These are phyloP conservation scores for Furcula furcula DNA, from an alignment of 2,888 invertebrate species.

Conservation along the genomic window DNA sequence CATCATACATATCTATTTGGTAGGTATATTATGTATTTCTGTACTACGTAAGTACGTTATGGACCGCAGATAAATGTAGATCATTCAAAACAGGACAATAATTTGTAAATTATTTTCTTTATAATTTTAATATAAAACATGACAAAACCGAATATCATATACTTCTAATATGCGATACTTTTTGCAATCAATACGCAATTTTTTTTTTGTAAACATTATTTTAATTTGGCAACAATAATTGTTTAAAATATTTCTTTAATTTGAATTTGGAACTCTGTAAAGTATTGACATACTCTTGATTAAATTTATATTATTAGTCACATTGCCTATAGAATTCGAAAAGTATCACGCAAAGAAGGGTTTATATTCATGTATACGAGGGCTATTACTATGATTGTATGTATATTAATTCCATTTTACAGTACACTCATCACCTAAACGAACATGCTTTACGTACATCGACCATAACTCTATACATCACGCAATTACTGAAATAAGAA, in stretches of 20 bases:
- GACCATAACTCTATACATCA: constrained; percentile 58
- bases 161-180: constrained; percentile 23
- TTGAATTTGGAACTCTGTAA: neutral
- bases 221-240: neutral
- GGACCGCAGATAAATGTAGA: constrained; percentile 57
- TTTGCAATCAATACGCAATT: constrained; percentile 15
- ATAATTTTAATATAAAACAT: constrained; percentile 54
- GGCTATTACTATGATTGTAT: constrained; percentile 56
- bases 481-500: constrained; percentile 51
- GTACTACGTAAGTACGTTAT: constrained; percentile 44
- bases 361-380: constrained; percentile 36
- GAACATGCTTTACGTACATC: constrained; percentile 56
- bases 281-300: neutral
- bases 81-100: constrained; percentile 62
- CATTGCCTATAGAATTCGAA: constrained; percentile 14
- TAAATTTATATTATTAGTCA: constrained; percentile 9
- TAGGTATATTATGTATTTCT: constrained; percentile 63
- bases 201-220: neutral
- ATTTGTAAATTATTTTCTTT: constrained; percentile 40
- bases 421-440: constrained; percentile 70
- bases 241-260: neutral
- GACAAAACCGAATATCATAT: constrained; percentile 43
- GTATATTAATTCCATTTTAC: constrained; percentile 60
- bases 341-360: constrained; percentile 23
- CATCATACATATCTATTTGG: constrained; percentile 48